A percentile compares a stretch with the other conserved stretches of the same genome.
Evolutionary conservation across 2,888 invertebrate genomes (phyloP).

Genomic region (Orthosia gothica): DNA sequence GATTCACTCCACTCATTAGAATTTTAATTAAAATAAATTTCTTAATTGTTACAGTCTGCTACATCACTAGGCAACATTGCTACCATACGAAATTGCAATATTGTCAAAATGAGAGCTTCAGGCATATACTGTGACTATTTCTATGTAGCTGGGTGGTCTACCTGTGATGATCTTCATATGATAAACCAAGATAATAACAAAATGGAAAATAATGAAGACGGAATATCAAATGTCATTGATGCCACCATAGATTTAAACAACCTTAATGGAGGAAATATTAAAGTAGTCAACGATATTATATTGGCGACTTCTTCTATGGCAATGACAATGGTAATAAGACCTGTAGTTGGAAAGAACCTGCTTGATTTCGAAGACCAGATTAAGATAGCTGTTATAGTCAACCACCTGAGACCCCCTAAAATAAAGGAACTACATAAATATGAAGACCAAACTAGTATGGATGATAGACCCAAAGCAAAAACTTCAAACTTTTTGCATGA

Average conservation of each 20-base stretch:
- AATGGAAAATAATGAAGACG: neutral
- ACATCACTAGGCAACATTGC: neutral
- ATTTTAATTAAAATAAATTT: neutral
- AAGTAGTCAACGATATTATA: neutral
- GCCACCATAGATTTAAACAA: neutral
- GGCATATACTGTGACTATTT: neutral
- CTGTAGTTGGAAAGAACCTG: neutral
- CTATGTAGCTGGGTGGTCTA: neutral
- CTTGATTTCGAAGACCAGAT: neutral
- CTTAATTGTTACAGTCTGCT: slow-evolving; percentile 5
- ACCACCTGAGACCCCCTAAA: neutral
- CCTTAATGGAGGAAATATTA: neutral
- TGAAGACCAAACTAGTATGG: neutral
- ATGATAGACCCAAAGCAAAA: neutral
- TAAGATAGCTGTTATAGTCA: neutral
- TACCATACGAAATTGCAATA: slow-evolving; percentile 12
- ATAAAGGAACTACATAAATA: neutral
- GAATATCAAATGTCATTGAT: neutral
- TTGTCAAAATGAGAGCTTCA: neutral
- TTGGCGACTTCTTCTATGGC: neutral
- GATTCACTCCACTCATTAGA: too few species aligned
- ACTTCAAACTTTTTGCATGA: neutral
- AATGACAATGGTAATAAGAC: neutral
- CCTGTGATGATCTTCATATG: neutral
- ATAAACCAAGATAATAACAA: slow-evolving; percentile 7